Percentiles rank a stretch among this genome's conserved stretches.
Conservation (phyloP, 2,888 invertebrate species). For the Dione vanillae region DNA sequence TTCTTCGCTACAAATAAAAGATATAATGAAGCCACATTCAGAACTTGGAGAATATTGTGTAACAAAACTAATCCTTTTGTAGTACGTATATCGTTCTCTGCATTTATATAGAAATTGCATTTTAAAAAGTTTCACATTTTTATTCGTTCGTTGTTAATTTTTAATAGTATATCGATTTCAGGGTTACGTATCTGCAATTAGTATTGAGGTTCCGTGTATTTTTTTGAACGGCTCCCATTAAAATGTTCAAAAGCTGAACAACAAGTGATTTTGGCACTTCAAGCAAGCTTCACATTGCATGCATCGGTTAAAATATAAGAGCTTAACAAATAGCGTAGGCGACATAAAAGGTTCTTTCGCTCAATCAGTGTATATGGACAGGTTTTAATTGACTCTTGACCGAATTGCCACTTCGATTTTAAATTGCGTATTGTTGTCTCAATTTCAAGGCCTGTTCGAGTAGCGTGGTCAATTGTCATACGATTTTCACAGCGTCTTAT, state of each 20-base stretch:
- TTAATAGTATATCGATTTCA: not conserved
- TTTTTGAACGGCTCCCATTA: conserved; percentile 4
- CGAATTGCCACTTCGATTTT: conserved; percentile 44
- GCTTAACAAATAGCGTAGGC: conserved; percentile 16
- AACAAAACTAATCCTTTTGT: conserved; percentile 3
- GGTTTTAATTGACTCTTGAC: conserved; percentile 46
- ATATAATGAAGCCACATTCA: conserved; percentile 20
- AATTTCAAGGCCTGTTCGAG: conserved; percentile 42
- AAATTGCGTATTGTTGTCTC: conserved; percentile 46
- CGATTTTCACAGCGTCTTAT: conserved; percentile 23
- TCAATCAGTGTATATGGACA: conserved; percentile 35
- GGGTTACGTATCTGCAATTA: not conserved
- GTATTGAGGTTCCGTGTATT: not conserved
- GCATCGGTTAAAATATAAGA: conserved; percentile 20
- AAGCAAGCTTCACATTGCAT: not conserved
- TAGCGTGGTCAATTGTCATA: conserved; percentile 21
- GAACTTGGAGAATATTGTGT: not conserved
- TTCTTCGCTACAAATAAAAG: conserved; percentile 17
- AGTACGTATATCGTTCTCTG: not conserved
- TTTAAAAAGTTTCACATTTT: not conserved
- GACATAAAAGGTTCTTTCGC: conserved; percentile 29
- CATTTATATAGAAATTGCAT: not conserved
- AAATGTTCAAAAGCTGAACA: conserved; percentile 6
- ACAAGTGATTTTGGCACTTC: conserved; percentile 27
- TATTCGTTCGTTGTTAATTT: not conserved